These are phyloP conservation scores for Aphaenogaster floridana DNA, from an alignment of 1,140 invertebrate species.

Conservation along the genomic window DNA sequence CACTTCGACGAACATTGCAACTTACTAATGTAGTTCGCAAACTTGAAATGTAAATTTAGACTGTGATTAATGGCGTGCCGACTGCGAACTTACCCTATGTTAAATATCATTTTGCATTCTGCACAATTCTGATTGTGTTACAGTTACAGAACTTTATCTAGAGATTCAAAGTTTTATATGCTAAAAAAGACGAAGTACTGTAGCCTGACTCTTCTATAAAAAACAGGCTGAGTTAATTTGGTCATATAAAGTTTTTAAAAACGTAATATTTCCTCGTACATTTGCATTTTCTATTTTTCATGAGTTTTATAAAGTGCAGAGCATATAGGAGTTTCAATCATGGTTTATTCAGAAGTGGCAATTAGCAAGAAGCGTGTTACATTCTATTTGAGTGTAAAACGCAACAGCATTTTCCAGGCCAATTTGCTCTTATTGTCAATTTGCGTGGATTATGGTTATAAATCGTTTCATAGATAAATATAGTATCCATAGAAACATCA, in stretches of 20 bases:
- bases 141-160: not conserved
- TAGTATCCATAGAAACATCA: slow-evolving; percentile 25
- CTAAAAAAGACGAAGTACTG: not conserved
- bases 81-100: slow-evolving; percentile 1
- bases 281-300: not conserved
- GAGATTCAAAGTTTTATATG: not conserved
- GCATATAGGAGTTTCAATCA: not conserved
- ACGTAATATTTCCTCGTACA: not conserved
- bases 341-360: not conserved
- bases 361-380: not conserved
- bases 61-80: not conserved
- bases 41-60: slow-evolving; percentile 25
- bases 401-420: not conserved
- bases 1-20: not conserved
- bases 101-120: slow-evolving; percentile 11
- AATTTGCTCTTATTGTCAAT: slow-evolving; percentile 26
- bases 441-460: slow-evolving; percentile 22
- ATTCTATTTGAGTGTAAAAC: not conserved
- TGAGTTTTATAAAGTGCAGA: not conserved
- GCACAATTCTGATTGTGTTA: slow-evolving; percentile 6
- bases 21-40: slow-evolving; percentile 16
- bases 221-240: not conserved
- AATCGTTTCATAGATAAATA: slow-evolving; percentile 19
- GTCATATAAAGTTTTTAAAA: not conserved
- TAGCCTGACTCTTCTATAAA: not conserved